Conservation (phyloP, 2,113 vertebrate genomes). For the Dryoscopus gambensis region DNA sequence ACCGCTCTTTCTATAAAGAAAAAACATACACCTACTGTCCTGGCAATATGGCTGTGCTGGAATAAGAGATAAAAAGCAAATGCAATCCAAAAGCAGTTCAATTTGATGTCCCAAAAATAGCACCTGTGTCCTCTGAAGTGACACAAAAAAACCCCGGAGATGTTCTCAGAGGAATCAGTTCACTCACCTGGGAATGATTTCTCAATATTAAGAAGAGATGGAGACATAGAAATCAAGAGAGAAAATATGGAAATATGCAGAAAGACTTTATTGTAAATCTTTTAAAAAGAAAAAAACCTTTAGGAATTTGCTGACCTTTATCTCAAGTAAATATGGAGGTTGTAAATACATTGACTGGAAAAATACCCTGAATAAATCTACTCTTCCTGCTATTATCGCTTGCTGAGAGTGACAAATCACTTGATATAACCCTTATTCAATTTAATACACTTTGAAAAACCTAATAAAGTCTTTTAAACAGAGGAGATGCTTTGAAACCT, state of each 20-base stretch:
- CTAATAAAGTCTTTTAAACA: neutral
- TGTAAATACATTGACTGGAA: neutral
- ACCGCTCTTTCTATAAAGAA: neutral
- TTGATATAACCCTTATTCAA: neutral
- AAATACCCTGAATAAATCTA: neutral
- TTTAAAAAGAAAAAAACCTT: neutral
- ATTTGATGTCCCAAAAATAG: neutral
- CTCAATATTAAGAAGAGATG: neutral
- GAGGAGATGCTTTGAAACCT: neutral
- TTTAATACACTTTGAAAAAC: neutral
- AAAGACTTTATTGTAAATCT: neutral
- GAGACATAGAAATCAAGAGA: neutral
- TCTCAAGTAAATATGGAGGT: neutral
- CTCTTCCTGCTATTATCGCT: neutral
- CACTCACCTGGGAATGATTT: neutral
- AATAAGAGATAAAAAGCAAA: neutral
- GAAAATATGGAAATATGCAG: neutral
- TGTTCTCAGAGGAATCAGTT: neutral
- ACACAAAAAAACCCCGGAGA: accelerated
- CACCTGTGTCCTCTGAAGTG: neutral
- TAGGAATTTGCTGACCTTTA: neutral
- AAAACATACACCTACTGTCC: neutral
- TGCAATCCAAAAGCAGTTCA: neutral
- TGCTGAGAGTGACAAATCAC: neutral
- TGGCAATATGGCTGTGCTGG: neutral